Conservation (phyloP, 2,797 vertebrate species). For the Thaleichthys pacificus region DNA sequence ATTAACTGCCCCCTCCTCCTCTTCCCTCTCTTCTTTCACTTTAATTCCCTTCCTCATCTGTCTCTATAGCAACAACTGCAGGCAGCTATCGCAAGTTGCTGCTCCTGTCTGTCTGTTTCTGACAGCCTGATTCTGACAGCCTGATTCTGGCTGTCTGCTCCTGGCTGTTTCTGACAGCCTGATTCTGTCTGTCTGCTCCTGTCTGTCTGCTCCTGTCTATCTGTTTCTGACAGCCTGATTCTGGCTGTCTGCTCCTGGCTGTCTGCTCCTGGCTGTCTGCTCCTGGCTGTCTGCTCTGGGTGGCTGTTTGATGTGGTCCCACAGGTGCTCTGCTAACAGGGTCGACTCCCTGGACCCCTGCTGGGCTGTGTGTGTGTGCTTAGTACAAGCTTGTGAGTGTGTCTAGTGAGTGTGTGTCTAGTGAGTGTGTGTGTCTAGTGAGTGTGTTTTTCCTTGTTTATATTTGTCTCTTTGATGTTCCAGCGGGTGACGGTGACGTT, state of each 20-base stretch:
- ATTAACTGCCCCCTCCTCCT: background rate
- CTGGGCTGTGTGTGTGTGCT: conserved; percentile 35
- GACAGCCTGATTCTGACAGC: too few relatives aligned
- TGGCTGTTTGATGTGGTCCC: conserved; percentile 67
- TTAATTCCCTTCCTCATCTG: conserved; percentile 65
- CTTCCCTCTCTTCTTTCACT: conserved; percentile 30
- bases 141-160: too few relatives aligned
- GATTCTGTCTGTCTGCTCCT: too few relatives aligned
- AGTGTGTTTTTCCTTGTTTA: conserved; percentile 21
- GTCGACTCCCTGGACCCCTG: conserved; percentile 61
- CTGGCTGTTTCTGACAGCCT: too few relatives aligned
- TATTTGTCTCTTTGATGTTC: conserved; percentile 69
- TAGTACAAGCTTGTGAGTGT: too few relatives aligned
- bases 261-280: conserved; percentile 25
- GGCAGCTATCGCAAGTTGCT: conserved; percentile 40
- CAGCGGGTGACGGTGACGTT: conserved; percentile 28
- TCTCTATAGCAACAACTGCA: conserved; percentile 79
- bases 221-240: too few relatives aligned
- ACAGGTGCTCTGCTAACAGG: conserved; percentile 59
- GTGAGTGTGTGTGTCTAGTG: too few relatives aligned
- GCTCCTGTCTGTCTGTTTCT: too few relatives aligned
- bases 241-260: too few relatives aligned
- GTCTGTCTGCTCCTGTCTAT: too few relatives aligned
- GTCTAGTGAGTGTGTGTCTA: too few relatives aligned
- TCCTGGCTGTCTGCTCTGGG: conserved; percentile 24